phyloP scores from a whole-genome alignment of 2,113 vertebrate species.

The Rhombomys opimus region DNA sequence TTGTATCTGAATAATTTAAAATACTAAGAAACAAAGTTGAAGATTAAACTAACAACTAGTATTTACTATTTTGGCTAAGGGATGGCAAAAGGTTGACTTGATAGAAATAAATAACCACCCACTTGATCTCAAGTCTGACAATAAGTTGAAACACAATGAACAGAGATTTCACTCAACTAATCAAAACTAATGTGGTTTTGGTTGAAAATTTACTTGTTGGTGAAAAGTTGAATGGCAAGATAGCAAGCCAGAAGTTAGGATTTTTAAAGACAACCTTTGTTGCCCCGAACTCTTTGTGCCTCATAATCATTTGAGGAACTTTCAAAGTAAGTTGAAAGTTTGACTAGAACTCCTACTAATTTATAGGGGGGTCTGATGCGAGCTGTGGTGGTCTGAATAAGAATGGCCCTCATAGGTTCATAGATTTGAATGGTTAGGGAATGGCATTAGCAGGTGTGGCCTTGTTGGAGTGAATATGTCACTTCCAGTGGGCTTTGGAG shows the following conservation, averaged over 20 bases:
- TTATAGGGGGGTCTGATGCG: neutral
- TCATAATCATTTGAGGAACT: neutral
- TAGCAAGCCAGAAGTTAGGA: neutral
- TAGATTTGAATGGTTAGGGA: neutral
- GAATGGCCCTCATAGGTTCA: neutral
- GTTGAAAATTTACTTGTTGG: neutral
- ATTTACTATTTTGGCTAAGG: neutral
- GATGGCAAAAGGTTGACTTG: neutral
- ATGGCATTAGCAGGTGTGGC: neutral
- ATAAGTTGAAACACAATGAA: neutral
- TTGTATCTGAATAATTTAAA: neutral
- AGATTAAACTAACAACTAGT: neutral
- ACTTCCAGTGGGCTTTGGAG: neutral
- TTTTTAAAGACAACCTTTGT: neutral
- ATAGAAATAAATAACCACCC: neutral
- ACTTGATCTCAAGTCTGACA: neutral
- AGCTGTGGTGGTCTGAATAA: neutral
- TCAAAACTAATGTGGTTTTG: neutral
- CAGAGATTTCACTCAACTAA: constrained; percentile 3
- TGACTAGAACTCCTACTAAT: neutral
- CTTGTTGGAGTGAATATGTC: neutral
- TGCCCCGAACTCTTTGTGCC: neutral
- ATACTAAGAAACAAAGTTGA: neutral
- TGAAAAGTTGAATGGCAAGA: neutral
- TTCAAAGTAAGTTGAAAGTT: neutral